A percentile compares a stretch with the other conserved stretches of the same genome.
These are phyloP conservation scores for Formica aserva DNA, from an alignment of 2,888 invertebrate genomes.

Conservation along the genomic window DNA sequence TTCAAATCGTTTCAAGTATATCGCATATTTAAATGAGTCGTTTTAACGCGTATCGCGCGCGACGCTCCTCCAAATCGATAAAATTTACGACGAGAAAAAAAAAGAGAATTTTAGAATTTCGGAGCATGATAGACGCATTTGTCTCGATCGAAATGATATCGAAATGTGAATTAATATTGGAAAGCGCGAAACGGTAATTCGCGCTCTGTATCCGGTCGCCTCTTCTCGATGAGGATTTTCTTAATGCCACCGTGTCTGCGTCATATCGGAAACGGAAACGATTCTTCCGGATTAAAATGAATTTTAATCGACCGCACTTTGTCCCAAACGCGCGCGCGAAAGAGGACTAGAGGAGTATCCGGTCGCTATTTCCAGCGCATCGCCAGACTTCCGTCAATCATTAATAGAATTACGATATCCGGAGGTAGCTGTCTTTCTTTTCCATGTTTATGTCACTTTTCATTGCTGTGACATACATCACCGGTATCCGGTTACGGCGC, in stretches of 20 bases:
- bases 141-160: neutral
- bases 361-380: slow-evolving; percentile 66
- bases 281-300: slow-evolving; percentile 51
- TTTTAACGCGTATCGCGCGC: neutral
- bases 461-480: slow-evolving; percentile 14
- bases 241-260: slow-evolving; percentile 12
- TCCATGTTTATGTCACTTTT: slow-evolving; percentile 18
- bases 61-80: neutral
- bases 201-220: slow-evolving; percentile 22
- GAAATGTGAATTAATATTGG: slow-evolving; percentile 7
- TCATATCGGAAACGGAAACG: slow-evolving; percentile 41
- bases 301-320: slow-evolving; percentile 65
- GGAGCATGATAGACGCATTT: neutral
- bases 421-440: slow-evolving; percentile 53
- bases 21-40: neutral
- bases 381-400: slow-evolving; percentile 51
- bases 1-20: neutral
- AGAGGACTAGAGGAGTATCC: slow-evolving; percentile 70
- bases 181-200: neutral
- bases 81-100: neutral
- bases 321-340: slow-evolving; percentile 47
- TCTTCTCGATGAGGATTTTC: neutral
- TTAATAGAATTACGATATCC: slow-evolving; percentile 78
- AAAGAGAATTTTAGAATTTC: neutral
- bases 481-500: slow-evolving; percentile 31